phyloP scores from a whole-genome alignment of 1,140 invertebrate genomes.

The Drosophila suzukii region DNA sequence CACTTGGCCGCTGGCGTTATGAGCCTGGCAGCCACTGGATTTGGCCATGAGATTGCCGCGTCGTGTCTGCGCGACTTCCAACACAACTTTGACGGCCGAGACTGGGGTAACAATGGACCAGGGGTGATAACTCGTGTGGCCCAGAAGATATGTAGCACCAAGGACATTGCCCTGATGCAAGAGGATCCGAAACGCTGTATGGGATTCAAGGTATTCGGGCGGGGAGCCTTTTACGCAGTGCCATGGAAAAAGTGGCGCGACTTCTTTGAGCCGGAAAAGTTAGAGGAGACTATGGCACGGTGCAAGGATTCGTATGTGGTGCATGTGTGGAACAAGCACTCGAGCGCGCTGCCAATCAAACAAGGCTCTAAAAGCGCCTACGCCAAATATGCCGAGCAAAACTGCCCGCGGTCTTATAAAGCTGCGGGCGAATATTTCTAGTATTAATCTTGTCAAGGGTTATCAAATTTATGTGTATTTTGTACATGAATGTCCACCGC shows the following conservation, averaged over 20 bases:
- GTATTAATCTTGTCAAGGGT: neutral
- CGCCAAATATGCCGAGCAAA: constrained; percentile 86
- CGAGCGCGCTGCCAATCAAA: constrained; percentile 84
- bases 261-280: constrained; percentile 87
- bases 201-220: constrained; percentile 88
- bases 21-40: constrained; percentile 86
- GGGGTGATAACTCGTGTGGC: constrained; percentile 89
- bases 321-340: constrained; percentile 90
- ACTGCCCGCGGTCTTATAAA: constrained; percentile 86
- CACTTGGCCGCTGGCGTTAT: constrained; percentile 88
- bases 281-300: constrained; percentile 85
- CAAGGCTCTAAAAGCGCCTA: constrained; percentile 86
- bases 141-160: constrained; percentile 86
- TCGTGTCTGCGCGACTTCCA: constrained; percentile 87
- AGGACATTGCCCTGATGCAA: constrained; percentile 86
- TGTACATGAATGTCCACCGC: constrained; percentile 7
- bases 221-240: constrained; percentile 88
- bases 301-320: constrained; percentile 86
- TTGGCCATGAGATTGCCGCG: constrained; percentile 87
- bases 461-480: neutral
- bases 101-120: constrained; percentile 91
- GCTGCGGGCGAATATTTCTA: constrained; percentile 85
- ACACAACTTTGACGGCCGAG: constrained; percentile 86
- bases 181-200: constrained; percentile 85
- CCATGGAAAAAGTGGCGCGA: constrained; percentile 87